Conservation (phyloP, 2,888 invertebrate genomes). For the Leucozona laternaria region DNA sequence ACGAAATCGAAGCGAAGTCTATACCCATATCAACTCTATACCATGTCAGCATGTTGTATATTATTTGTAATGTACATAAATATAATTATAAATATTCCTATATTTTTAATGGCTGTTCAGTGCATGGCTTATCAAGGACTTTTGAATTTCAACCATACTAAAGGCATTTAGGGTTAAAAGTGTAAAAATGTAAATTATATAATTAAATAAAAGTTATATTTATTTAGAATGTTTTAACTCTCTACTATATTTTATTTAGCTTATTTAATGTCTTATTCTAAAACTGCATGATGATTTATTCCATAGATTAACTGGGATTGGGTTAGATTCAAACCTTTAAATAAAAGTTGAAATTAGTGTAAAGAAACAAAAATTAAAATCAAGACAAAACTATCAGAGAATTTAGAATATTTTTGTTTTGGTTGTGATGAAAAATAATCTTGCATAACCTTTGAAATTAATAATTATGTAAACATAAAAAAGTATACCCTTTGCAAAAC, state of each 20-base stretch:
- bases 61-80: not conserved
- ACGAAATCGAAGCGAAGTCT: not conserved
- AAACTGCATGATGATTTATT: slow-evolving; percentile 10
- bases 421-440: not conserved
- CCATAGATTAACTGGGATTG: not conserved
- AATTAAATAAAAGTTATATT: not conserved
- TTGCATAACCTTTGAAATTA: not conserved
- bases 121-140: slow-evolving; percentile 6
- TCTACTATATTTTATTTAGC: not conserved
- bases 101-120: not conserved
- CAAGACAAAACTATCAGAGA: not conserved
- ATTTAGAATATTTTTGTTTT: not conserved
- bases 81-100: not conserved
- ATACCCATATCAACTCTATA: not conserved
- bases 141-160: not conserved
- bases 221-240: not conserved
- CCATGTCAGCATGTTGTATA: not conserved
- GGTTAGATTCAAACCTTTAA: not conserved
- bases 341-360: not conserved
- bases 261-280: not conserved
- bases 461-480: not conserved
- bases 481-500: not conserved
- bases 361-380: no score
- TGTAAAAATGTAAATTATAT: slow-evolving; percentile 3
- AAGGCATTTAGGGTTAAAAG: not conserved